These are phyloP conservation scores for Philereme transversata DNA, from an alignment of 2,888 invertebrate genomes.

Conservation along the genomic window DNA sequence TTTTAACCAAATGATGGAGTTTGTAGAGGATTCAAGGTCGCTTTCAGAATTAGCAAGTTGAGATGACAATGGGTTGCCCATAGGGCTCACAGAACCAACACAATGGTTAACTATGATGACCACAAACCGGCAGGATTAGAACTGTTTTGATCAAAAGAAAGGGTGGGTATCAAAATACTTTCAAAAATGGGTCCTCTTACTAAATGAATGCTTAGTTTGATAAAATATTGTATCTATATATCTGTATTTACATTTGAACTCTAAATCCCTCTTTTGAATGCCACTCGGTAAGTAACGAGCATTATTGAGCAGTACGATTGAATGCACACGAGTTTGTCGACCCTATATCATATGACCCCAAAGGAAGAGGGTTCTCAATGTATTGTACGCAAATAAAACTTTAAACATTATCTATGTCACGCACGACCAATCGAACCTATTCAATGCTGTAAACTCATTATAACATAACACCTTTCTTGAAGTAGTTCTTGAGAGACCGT, in stretches of 20 bases:
- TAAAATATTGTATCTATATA: neutral
- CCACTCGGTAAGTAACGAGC: conserved; percentile 41
- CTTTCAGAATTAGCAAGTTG: no score
- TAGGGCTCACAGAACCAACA: no score
- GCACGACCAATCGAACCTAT: conserved; percentile 55
- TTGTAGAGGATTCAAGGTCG: no score
- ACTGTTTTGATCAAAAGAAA: no score
- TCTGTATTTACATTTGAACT: conserved; percentile 37
- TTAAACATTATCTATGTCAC: conserved; percentile 69
- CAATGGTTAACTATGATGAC: no score
- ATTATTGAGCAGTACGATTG: conserved; percentile 54
- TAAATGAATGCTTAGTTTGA: conserved; percentile 28
- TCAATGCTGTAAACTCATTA: conserved; percentile 43
- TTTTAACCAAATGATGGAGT: no score
- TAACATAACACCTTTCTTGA: conserved; percentile 28
- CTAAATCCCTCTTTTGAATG: conserved; percentile 53
- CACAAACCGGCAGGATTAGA: no score
- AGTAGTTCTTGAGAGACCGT: conserved; percentile 34
- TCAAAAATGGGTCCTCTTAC: conserved; percentile 28
- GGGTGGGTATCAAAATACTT: conserved; percentile 7
- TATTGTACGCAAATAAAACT: conserved; percentile 60
- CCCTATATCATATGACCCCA: conserved; percentile 68
- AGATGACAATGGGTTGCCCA: no score
- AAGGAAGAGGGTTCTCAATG: conserved; percentile 72
- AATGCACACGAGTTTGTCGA: conserved; percentile 73